These are phyloP conservation scores for Cynocephalus volans DNA, from an alignment of 2,113 vertebrate genomes.

Conservation along the genomic window DNA sequence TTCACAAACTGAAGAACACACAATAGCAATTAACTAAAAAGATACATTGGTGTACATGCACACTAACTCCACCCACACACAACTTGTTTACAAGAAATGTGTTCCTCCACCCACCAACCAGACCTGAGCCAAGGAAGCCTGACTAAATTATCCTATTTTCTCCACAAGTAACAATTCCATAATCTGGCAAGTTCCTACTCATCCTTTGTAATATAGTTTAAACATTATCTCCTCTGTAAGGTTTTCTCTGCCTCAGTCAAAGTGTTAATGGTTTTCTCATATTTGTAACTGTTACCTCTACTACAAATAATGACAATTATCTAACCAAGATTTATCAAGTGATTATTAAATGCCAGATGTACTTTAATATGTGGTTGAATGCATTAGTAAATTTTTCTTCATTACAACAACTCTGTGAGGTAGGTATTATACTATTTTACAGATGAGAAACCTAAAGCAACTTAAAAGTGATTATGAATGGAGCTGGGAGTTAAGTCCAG, in stretches of 20 bases:
- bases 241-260: not conserved
- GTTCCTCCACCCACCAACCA: too few relatives aligned
- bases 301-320: constrained; percentile 32
- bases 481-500: not conserved
- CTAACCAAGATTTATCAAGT: constrained; percentile 51
- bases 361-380: constrained; percentile 26
- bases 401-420: not conserved
- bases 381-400: not conserved
- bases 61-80: too few relatives aligned
- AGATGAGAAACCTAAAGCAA: constrained; percentile 38
- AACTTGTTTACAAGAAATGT: too few relatives aligned
- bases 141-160: too few relatives aligned
- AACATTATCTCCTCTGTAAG: not conserved
- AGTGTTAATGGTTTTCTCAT: not conserved
- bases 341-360: constrained; percentile 24
- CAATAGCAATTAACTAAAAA: too few relatives aligned
- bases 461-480: not conserved
- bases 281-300: not conserved
- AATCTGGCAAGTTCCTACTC: not conserved
- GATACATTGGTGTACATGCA: too few relatives aligned
- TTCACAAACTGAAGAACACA: too few relatives aligned
- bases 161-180: not conserved
- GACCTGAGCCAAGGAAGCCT: too few relatives aligned
- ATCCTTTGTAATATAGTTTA: not conserved
- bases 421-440: constrained; percentile 24